Percentiles rank a stretch among this genome's conserved stretches.
Conservation (phyloP, 2,113 vertebrate species). For the Gallinago undulata region DNA sequence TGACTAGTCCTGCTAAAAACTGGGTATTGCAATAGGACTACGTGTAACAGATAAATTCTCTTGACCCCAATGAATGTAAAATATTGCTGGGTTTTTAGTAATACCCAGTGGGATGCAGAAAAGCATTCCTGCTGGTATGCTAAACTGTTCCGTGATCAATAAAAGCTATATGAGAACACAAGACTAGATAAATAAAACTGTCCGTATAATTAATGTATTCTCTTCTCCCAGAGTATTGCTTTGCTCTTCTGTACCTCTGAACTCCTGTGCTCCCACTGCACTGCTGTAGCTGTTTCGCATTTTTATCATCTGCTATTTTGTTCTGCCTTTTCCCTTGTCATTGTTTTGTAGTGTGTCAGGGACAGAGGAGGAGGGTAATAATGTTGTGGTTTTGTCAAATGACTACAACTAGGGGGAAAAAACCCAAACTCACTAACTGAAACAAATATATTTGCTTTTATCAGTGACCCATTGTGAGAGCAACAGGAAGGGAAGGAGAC, state of each 20-base stretch:
- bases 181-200: slow-evolving; percentile 40
- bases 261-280: neutral
- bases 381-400: neutral
- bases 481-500: neutral
- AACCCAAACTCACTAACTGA: neutral
- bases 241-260: neutral
- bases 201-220: neutral
- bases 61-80: neutral
- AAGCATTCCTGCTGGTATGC: neutral
- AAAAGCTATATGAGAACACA: neutral
- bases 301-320: slow-evolving; percentile 4
- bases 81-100: neutral
- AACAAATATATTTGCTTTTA: neutral
- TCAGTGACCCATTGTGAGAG: neutral
- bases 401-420: neutral
- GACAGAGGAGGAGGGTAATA: neutral
- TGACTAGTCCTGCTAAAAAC: neutral
- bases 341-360: neutral
- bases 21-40: neutral
- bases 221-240: neutral
- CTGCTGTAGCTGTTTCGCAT: neutral
- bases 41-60: neutral
- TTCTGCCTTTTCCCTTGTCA: neutral
- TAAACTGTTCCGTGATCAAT: slow-evolving; percentile 41
- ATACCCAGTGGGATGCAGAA: neutral